Percentiles rank a stretch among this genome's conserved stretches.
These are phyloP conservation scores for Drosophila quinaria DNA, from an alignment of 2,888 invertebrate species.

Conservation along the genomic window DNA sequence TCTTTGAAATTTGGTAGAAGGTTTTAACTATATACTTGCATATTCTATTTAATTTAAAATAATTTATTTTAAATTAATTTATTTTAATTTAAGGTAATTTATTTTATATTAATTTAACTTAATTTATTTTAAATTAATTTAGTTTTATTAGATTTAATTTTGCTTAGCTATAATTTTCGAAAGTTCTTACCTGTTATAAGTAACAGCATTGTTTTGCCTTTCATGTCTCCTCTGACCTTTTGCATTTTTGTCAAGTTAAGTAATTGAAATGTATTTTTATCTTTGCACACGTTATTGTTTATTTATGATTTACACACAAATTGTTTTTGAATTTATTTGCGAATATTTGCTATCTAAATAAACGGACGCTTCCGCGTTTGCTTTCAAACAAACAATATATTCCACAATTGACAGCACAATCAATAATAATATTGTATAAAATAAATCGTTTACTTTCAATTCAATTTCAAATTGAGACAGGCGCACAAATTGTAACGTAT, in stretches of 20 bases:
- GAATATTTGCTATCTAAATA: slow-evolving; percentile 20
- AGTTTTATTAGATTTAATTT: neutral
- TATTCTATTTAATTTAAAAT: neutral
- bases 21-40: neutral
- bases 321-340: slow-evolving; percentile 35
- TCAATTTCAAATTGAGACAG: slow-evolving; percentile 17
- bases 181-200: slow-evolving; percentile 59
- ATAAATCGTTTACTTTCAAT: slow-evolving; percentile 47
- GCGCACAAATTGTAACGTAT: slow-evolving; percentile 6
- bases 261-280: slow-evolving; percentile 10
- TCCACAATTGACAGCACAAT: slow-evolving; percentile 55
- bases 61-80: too few relatives aligned
- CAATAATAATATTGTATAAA: slow-evolving; percentile 34
- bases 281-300: slow-evolving; percentile 14
- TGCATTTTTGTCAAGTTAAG: slow-evolving; percentile 33
- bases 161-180: neutral
- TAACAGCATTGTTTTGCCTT: slow-evolving; percentile 51
- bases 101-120: neutral
- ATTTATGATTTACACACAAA: slow-evolving; percentile 46
- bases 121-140: too few relatives aligned
- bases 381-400: slow-evolving; percentile 55
- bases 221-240: slow-evolving; percentile 3
- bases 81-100: too few relatives aligned
- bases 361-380: slow-evolving; percentile 55
- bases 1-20: slow-evolving; percentile 2